Conservation (phyloP, 2,888 invertebrate species). For the Temnothorax unifasciatus region DNA sequence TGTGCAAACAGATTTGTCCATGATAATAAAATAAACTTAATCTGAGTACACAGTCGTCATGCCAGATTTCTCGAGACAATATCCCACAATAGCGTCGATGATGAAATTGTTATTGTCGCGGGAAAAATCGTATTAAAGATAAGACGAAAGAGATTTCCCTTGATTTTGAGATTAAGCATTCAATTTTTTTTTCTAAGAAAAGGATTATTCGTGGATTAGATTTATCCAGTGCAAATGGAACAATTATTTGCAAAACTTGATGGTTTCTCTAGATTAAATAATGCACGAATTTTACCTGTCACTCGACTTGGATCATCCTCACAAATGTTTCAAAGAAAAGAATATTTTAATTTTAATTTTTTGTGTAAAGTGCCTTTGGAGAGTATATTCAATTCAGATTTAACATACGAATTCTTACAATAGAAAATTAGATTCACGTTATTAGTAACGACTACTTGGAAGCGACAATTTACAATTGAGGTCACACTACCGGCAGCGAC, state of each 20-base stretch:
- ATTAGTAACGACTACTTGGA: neutral
- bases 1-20: neutral
- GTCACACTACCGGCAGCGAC: conserved; percentile 4
- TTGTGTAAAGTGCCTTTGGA: neutral
- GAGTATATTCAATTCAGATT: neutral
- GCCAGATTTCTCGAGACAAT: neutral
- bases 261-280: neutral
- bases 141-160: neutral
- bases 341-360: neutral
- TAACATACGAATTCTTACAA: neutral
- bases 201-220: neutral
- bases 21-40: neutral
- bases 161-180: neutral
- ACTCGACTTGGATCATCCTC: neutral
- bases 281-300: neutral
- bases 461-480: conserved; percentile 7
- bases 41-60: neutral
- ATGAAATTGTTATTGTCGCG: conserved; percentile 14
- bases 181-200: neutral
- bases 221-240: neutral
- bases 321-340: neutral
- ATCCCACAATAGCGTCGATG: neutral
- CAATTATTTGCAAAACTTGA: neutral
- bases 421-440: conserved; percentile 9
- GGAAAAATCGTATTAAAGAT: neutral